Percentiles rank a stretch among this genome's conserved stretches.
Evolutionary conservation across 2,113 vertebrate genomes (phyloP).

Genomic region (Protomyctophum bolini): DNA sequence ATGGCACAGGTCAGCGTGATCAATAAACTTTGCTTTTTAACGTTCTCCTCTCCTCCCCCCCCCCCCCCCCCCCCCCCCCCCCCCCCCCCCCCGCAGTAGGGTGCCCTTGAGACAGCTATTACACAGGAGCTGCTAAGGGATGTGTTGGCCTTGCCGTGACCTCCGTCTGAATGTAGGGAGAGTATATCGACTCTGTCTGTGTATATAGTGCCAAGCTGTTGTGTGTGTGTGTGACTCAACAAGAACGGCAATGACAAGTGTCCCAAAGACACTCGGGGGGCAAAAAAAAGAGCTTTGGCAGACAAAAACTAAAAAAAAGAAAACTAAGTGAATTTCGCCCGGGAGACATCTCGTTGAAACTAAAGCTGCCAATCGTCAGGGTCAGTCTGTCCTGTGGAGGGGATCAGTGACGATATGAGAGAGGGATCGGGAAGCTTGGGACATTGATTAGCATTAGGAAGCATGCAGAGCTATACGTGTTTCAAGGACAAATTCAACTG

Average conservation of each 20-base stretch:
- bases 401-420: conserved; percentile 12
- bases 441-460: conserved; percentile 58
- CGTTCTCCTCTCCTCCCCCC: too few species aligned
- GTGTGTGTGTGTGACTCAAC: conserved; percentile 35
- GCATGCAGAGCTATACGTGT: conserved; percentile 33
- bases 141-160: conserved; percentile 5
- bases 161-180: conserved; percentile 30
- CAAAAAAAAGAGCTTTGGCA: conserved; percentile 10
- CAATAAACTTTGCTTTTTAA: background rate
- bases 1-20: background rate
- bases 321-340: background rate
- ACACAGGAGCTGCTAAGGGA: background rate
- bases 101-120: background rate
- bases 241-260: conserved; percentile 1
- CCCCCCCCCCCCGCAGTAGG: background rate
- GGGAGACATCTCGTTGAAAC: background rate
- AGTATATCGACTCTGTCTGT: background rate
- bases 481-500: conserved; percentile 60
- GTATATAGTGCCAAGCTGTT: conserved; percentile 13
- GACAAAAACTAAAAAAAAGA: conserved; percentile 13
- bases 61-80: too few species aligned
- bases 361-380: conserved; percentile 31
- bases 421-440: conserved; percentile 24
- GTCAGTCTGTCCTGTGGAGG: conserved; percentile 28
- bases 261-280: conserved; percentile 8